Conservation (phyloP, 2,888 invertebrate species). For the Linnaemya tessellans region DNA sequence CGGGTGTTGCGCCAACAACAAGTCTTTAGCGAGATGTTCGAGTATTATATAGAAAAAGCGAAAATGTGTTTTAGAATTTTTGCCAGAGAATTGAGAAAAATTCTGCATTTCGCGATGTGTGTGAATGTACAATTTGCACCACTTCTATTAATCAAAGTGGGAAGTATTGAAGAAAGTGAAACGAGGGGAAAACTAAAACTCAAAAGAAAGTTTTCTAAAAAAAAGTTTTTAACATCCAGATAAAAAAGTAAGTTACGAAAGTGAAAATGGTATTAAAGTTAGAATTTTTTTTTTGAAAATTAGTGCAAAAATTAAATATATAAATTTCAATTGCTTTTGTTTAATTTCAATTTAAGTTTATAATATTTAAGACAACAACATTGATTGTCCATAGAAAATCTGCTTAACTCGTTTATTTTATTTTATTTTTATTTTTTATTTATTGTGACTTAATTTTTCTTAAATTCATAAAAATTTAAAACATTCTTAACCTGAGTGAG, state of each 20-base stretch:
- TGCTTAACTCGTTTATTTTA: too few species aligned
- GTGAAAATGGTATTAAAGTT: too few species aligned
- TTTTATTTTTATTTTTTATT: too few species aligned
- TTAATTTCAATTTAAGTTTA: too few species aligned
- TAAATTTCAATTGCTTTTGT: too few species aligned
- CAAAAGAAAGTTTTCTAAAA: slow-evolving; percentile 1
- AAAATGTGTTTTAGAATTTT: slow-evolving; percentile 57
- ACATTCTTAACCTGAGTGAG: too few species aligned
- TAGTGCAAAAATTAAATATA: too few species aligned
- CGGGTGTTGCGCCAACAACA: neutral
- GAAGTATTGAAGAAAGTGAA: slow-evolving; percentile 12
- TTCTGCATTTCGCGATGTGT: slow-evolving; percentile 27
- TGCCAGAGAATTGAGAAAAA: slow-evolving; percentile 38
- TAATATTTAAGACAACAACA: too few species aligned
- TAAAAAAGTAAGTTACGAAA: neutral
- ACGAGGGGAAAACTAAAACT: neutral
- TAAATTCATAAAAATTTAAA: too few species aligned
- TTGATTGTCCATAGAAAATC: too few species aligned
- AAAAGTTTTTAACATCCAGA: neutral
- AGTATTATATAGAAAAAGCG: neutral
- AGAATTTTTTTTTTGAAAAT: neutral
- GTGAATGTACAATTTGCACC: slow-evolving; percentile 51
- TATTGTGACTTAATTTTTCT: too few species aligned
- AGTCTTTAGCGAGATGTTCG: neutral
- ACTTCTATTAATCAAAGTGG: slow-evolving; percentile 27